Conservation (phyloP, 2,797 vertebrate species). For the Chelidonichthys spinosus region DNA sequence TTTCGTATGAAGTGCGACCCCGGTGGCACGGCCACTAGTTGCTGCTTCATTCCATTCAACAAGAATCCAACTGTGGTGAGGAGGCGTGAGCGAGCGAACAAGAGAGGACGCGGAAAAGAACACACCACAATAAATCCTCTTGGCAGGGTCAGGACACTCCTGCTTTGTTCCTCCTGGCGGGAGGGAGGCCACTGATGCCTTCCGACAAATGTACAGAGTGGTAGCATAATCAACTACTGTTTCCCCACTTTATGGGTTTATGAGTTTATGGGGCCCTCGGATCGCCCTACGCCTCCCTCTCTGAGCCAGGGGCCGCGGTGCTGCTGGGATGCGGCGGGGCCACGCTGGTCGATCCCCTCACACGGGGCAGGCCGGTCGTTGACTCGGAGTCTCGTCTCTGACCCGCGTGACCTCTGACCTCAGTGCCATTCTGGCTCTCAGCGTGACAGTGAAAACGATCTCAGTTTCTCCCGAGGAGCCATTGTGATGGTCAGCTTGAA, state of each 20-base stretch:
- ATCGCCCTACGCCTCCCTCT: constrained; percentile 9
- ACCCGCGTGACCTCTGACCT: constrained; percentile 68
- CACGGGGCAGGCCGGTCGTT: constrained; percentile 22
- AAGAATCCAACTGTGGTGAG: constrained; percentile 42
- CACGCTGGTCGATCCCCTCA: constrained; percentile 22
- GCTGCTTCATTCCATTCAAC: constrained; percentile 43
- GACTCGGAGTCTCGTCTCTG: constrained; percentile 52
- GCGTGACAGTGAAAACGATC: constrained; percentile 67
- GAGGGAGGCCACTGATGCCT: constrained; percentile 71
- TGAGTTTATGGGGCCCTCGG: constrained; percentile 63
- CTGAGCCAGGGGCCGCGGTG: constrained; percentile 35
- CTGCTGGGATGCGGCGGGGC: constrained; percentile 17
- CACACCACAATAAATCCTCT: constrained; percentile 70
- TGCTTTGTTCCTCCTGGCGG: constrained; percentile 72
- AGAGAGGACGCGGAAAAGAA: constrained; percentile 49
- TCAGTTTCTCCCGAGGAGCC: constrained; percentile 32
- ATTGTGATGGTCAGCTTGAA: constrained; percentile 55
- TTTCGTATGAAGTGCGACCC: constrained; percentile 65
- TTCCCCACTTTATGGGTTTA: constrained; percentile 73
- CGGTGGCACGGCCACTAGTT: constrained; percentile 63
- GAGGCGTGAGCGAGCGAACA: constrained; percentile 41
- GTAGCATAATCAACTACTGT: constrained; percentile 76
- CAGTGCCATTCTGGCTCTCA: constrained; percentile 61
- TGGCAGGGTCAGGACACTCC: constrained; percentile 67
- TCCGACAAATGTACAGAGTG: constrained; percentile 75